Evolutionary conservation across 1,140 invertebrate species (phyloP), one percentile per base, ranked within the genome.

Genomic region (Diorhabda elongata): DNA sequence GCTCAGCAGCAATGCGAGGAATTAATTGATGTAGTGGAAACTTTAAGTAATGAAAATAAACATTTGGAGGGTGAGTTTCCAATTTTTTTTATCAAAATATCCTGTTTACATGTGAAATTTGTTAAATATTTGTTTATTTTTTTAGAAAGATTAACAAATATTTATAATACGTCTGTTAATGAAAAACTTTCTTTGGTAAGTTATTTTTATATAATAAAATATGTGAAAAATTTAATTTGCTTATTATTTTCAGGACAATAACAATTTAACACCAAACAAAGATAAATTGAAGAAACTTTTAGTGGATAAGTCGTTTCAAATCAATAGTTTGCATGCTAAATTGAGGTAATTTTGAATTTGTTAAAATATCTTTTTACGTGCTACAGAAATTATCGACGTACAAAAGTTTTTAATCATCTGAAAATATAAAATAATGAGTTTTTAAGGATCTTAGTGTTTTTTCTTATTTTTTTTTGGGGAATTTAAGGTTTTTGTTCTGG

Each of bases 1-100:
- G 73, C 76, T 9, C 74, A 77, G 64, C 62, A 75, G 63, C 76
- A 77, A 58, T 77, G 76, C 63, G 71, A 72, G 57, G 74, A 79
- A 63, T 65, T 78, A 4, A 73, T 76, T 52, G 61, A 66, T 58
- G 69, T 76, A 56, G 68, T 75, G 5, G 72, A 77, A 69, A 68
- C 67, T n/a, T 67, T 77, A 44, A 70, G 74, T 41, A 73, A 76
- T 52, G 75, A 77, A 72, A 74, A 72, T 73, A 67, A 68, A 11
- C 74, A 76, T 66, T 75, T 75, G 56, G 73, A 73, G 71, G 74
- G 74, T 75, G 66, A 43, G 43, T 67, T 6, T 8, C 52, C 26
- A 64, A 59, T 59, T 52, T 3, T 52, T 3, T 52, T 8, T 8
- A 26, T 70, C 8, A 61, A 44, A 62, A 62, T 26, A 62, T 56